Conservation (phyloP, 53 echinoderm and acorn worm species). For the Holothuria scabra region DNA sequence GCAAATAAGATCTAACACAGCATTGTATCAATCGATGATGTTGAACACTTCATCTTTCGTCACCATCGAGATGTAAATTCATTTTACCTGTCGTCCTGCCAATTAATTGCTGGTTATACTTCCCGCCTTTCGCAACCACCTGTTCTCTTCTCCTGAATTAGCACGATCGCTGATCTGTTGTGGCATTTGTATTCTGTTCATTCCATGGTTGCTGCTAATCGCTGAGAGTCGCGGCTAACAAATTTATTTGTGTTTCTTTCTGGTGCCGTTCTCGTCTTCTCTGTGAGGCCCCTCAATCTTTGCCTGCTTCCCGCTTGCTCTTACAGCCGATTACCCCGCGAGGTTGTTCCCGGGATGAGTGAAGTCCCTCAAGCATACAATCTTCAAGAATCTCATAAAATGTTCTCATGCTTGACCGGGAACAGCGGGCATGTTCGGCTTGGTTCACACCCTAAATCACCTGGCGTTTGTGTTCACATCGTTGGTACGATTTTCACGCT, state of each 20-base stretch:
- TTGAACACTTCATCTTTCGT: not conserved
- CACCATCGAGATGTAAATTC: conserved; percentile 6
- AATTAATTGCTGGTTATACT: conserved; percentile 17
- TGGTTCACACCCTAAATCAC: conserved; percentile 47
- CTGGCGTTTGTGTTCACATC: conserved; percentile 42
- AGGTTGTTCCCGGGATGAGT: conserved; percentile 32
- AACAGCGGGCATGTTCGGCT: conserved; percentile 29
- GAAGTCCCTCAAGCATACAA: conserved; percentile 12
- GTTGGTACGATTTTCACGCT: conserved; percentile 43
- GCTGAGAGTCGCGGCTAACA: conserved; percentile 35
- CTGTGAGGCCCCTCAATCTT: conserved; percentile 16
- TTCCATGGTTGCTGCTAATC: not conserved
- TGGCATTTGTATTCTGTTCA: not conserved
- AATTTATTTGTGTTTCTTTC: conserved; percentile 31
- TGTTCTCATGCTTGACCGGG: conserved; percentile 31
- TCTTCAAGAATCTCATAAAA: conserved; percentile 37
- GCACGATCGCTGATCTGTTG: conserved; percentile 21
- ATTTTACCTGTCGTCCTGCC: conserved; percentile 25
- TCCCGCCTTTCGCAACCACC: conserved; percentile 21
- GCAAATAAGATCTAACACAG: conserved; percentile 16
- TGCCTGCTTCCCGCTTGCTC: conserved; percentile 24
- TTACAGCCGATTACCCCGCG: conserved; percentile 37
- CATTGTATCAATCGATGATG: conserved; percentile 16
- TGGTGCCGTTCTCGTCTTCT: not conserved
- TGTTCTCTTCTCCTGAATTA: conserved; percentile 26